phyloP scores from a whole-genome alignment of 37 sponge, comb jelly and placozoan species.

The Beroe ovata region DNA sequence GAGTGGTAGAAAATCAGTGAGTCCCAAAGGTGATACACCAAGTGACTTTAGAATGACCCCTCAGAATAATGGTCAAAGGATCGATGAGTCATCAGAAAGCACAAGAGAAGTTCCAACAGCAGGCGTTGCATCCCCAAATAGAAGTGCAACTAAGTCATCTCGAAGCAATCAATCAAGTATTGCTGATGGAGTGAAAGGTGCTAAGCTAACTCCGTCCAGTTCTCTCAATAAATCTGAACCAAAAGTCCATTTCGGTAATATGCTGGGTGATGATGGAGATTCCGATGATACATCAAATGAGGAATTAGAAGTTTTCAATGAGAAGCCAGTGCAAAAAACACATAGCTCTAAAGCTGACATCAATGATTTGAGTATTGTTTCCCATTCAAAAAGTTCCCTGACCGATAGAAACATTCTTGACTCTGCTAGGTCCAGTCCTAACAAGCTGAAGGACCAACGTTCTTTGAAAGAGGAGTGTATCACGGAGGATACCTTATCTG shows the following conservation, averaged over 20 bases:
- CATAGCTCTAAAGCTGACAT: slow-evolving; percentile 13
- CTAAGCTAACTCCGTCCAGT: neutral
- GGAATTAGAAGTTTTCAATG: neutral
- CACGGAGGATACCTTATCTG: slow-evolving; percentile 2
- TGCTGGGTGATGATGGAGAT: slow-evolving; percentile 4
- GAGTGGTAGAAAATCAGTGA: slow-evolving; percentile 29
- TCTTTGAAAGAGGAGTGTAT: neutral
- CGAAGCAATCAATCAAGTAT: slow-evolving; percentile 36
- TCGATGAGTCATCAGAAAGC: neutral
- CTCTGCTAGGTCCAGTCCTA: slow-evolving; percentile 58
- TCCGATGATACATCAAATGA: slow-evolving; percentile 42
- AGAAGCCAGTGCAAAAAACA: neutral
- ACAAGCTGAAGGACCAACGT: neutral
- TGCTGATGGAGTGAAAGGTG: slow-evolving; percentile 35
- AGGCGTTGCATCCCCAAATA: neutral
- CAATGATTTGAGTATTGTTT: slow-evolving; percentile 34
- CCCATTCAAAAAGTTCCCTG: slow-evolving; percentile 40
- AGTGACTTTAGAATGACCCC: slow-evolving; percentile 66
- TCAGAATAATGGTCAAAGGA: neutral
- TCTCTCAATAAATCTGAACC: slow-evolving; percentile 12
- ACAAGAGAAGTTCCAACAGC: neutral
- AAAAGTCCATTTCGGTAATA: slow-evolving; percentile 57
- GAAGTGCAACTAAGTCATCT: neutral
- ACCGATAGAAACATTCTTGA: slow-evolving; percentile 48
- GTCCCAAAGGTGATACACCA: slow-evolving; percentile 57